Conservation (phyloP, 2,888 invertebrate species). For the Drymonia ruficornis region DNA sequence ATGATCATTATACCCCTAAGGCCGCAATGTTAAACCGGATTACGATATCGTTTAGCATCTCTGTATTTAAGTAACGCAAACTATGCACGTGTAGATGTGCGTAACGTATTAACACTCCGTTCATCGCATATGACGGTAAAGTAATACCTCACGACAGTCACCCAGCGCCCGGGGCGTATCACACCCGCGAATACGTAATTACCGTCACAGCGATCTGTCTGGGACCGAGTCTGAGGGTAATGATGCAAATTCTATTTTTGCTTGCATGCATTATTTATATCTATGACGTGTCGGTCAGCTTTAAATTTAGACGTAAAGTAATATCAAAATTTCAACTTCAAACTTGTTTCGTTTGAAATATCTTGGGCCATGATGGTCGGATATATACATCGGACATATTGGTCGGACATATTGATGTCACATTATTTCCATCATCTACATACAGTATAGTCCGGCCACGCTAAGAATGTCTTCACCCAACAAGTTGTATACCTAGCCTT, state of each 20-base stretch:
- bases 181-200: conserved; percentile 4
- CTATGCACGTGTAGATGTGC: conserved; percentile 21
- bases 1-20: conserved; percentile 13
- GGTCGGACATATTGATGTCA: too few relatives aligned
- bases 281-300: too few relatives aligned
- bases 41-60: conserved; percentile 34
- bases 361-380: too few relatives aligned
- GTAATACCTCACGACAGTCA: conserved; percentile 40
- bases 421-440: too few relatives aligned
- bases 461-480: too few relatives aligned
- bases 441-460: too few relatives aligned
- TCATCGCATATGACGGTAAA: conserved; percentile 37
- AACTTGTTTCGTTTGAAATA: too few relatives aligned
- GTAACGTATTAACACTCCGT: conserved; percentile 35
- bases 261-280: not conserved
- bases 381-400: too few relatives aligned
- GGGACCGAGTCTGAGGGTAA: not conserved
- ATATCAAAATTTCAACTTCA: too few relatives aligned
- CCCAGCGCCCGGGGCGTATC: conserved; percentile 14
- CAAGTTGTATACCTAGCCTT: too few relatives aligned
- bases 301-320: too few relatives aligned
- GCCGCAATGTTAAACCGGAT: conserved; percentile 32
- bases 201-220: not conserved
- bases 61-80: conserved; percentile 26
- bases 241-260: not conserved